Base-by-base conservation (phyloP, 2,113 vertebrate species). In the Cebus imitator region DNA sequence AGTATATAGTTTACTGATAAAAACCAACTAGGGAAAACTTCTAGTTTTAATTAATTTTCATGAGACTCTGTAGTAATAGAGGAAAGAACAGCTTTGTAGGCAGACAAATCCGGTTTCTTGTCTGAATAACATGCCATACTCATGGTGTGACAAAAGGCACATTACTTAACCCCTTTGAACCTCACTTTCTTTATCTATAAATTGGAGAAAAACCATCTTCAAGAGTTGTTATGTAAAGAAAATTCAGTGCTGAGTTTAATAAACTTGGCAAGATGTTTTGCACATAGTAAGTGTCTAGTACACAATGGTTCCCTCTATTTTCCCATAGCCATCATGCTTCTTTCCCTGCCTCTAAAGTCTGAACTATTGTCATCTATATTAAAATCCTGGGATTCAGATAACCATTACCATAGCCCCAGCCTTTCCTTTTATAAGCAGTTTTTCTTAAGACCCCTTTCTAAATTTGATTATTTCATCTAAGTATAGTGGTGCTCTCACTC, bases 171-270 rank as follows among this genome's bases (percentile, higher is more conserved):
- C 5, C 87, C 12, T 48, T 14, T 70, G 40, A 87, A 32, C 12
- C 23, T 95, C n/a, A 68, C 52, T 93, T 94, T 96, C 35, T 95
- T 88, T 21, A 72, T 93, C 43, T 96, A 37, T 87, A 93, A 92
- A 48, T 84, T 61, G 55, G 23, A 83, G 17, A 75, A 83, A 86
- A 66, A 72, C 1, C 11, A 43, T 94, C 50, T 87, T 92, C 9
- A 95, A 94, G 82, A 66, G 35, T 48, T 92, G 20, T 89, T 95
- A 75, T 68, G 10, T 75, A 86, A 94, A 80, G 23, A 40, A 78
- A 95, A 95, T 90, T 21, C 8, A 45, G 3, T 93, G 25, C 25
- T 76, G 43, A 8, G 12, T 95, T 95, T 92, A 90, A 66, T 92
- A 94, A 20, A 95, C 14, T 92, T 83, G 20, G 6, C 9, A 84